Base-by-base conservation (phyloP, 1,140 invertebrate genomes). In the Ceratitis capitata region DNA sequence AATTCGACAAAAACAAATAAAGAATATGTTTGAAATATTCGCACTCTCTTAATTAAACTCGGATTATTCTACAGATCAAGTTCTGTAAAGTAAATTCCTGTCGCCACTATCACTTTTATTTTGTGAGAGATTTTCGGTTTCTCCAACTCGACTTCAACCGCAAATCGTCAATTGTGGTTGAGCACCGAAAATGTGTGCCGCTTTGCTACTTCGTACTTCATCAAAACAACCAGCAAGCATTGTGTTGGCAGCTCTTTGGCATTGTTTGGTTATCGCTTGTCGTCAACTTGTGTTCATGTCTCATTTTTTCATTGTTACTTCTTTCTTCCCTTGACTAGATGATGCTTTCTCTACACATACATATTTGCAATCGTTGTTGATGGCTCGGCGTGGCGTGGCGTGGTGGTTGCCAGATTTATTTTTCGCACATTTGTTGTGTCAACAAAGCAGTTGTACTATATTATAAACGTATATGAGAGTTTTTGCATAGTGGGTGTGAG, bases 361-460 rank as follows among this genome's bases (percentile, higher is more conserved):
- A n/a, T n/a, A n/a, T n/a, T 49, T 51, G 45, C 49, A 42, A 53
- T 51, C 35, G 82, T 53, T 83, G 82, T 23, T 83, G 82, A 83
- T 26, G 82, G 29, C 19, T n/a, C n/a, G n/a, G n/a, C n/a, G n/a
- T n/a, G n/a, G n/a, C n/a, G n/a, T n/a, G n/a, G n/a, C n/a, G n/a
- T n/a, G n/a, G 42, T 53, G 82, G 42, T 83, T 49, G 29, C 42
- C 45, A 83, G 82, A 83, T 83, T 83, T 83, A 49, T 49, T 83
- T 83, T 53, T 83, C 82, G 10, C 45, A 49, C 42, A 83, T 83
- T 83, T 49, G 45, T 83, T 83, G 29, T 83, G 39, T 23, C 82
- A 45, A 49, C 39, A 83, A 10, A 19, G 82, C 39, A 29, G 82
- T 12, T 47, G 7, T 29, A 58, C 56, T 23, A 14, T 47, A 14